Percentiles rank a stretch among this genome's conserved stretches.
These are phyloP conservation scores for Eupithecia abbreviata DNA, from an alignment of 2,888 invertebrate genomes.

Conservation along the genomic window DNA sequence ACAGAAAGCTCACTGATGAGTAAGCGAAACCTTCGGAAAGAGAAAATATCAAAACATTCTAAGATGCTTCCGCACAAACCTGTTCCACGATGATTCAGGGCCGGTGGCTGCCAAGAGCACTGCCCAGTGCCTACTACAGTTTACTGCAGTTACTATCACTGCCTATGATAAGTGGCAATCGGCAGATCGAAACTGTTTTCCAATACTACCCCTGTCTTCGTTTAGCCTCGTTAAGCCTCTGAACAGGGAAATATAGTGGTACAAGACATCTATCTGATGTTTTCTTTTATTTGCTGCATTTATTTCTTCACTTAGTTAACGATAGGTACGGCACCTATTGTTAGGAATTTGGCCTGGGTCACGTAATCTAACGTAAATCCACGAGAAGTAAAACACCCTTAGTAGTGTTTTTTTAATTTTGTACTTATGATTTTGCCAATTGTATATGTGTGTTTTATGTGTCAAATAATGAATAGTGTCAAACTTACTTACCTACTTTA, in stretches of 20 bases:
- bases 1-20: constrained; percentile 20
- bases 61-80: constrained; percentile 34
- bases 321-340: no score
- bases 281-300: not conserved
- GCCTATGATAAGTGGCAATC: constrained; percentile 24
- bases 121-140: constrained; percentile 6
- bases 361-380: not conserved
- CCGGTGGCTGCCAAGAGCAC: constrained; percentile 31
- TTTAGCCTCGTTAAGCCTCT: not conserved
- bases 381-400: not conserved
- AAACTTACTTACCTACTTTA: no score
- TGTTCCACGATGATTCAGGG: constrained; percentile 35
- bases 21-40: constrained; percentile 29
- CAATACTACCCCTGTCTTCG: not conserved
- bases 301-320: not conserved
- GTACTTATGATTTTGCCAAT: no score
- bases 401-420: not conserved
- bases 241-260: not conserved
- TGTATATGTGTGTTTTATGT: no score
- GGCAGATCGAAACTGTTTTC: constrained; percentile 14
- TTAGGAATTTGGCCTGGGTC: no score
- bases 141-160: not conserved
- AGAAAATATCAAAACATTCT: constrained; percentile 34
- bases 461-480: no score
- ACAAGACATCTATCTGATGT: not conserved